Evolutionary conservation across 2,113 vertebrate species (phyloP), one percentile per base, ranked within the genome.

Genomic region (Lepisosteus oculatus): DNA sequence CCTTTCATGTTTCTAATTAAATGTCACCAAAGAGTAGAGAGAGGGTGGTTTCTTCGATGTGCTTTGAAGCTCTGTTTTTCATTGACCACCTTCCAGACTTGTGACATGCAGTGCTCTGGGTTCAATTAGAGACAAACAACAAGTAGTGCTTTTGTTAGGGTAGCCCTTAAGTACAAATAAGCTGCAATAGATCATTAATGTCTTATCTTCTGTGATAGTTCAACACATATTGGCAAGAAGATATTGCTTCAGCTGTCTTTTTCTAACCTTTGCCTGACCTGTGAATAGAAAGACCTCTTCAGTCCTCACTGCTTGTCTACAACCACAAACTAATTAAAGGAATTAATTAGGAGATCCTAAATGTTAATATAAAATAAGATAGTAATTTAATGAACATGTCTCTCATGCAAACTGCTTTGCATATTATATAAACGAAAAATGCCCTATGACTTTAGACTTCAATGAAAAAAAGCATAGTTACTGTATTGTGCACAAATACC

Each of bases 1-100:
- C 61, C 73, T 76, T 81, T 76, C 55, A 76, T 74, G 69, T 68
- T 51, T 45, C 56, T 79, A 79, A 79, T 81, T 77, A 81, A 76
- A 78, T 67, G 72, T 72, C 70, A 74, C 42, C 42, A 42, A 29
- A 29, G 69, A n/a, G 69, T n/a, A 44, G 55, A 67, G 56, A 55
- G 63, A 9, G n/a, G 56, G 17, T n/a, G 65, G 55, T 9, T 17
- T 56, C 54, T 55, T 55, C 17, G 51, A 57, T 45, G 65, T 66
- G 64, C 70, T 74, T 78, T 72, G 54, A 66, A 29, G 73, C 57
- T 68, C 14, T 54, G 29, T 73, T 72, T 68, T 43, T 9, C 47
- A 70, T 45, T 70, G 76, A 69, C 71, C 64, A 68, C 55, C 7
- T 17, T 51, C 4, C 54, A 9, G 2, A 65, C 15, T 15, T 17